A percentile compares a stretch with the other conserved stretches of the same genome.
phyloP scores from a whole-genome alignment of 2,113 vertebrate genomes.

The Aegithalos caudatus region DNA sequence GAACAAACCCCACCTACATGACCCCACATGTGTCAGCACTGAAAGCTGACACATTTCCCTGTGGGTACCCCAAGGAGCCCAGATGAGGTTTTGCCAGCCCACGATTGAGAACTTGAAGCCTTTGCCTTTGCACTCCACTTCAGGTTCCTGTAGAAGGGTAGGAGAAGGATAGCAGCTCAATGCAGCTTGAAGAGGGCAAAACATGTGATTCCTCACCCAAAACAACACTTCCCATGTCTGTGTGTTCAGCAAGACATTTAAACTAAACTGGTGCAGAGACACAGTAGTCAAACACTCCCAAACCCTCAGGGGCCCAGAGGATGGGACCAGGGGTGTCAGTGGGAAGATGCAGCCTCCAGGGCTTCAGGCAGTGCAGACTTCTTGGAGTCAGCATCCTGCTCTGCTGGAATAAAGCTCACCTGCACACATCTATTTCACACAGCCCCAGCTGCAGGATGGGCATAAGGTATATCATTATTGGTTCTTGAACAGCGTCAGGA shows the following conservation, averaged over 20 bases:
- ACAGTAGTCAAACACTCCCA: neutral
- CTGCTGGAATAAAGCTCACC: neutral
- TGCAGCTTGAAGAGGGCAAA: neutral
- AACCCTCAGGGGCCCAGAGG: neutral
- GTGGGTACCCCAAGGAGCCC: neutral
- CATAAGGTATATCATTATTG: fast-evolving
- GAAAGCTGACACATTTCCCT: neutral
- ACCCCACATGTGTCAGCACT: neutral
- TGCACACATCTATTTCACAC: fast-evolving
- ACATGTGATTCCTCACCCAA: neutral
- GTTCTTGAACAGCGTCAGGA: neutral
- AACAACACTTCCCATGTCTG: fast-evolving
- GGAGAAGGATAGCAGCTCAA: neutral
- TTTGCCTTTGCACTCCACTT: neutral
- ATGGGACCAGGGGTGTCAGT: neutral
- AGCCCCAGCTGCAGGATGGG: neutral
- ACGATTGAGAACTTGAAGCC: neutral
- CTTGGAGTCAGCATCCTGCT: neutral
- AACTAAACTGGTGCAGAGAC: neutral
- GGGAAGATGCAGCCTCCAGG: neutral
- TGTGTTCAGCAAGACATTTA: fast-evolving
- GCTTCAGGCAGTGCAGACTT: neutral
- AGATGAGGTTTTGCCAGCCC: neutral
- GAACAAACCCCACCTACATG: neutral
- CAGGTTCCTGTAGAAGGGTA: neutral